Base-by-base conservation (phyloP, 2,888 invertebrate species). In the Drosophila falleni region DNA sequence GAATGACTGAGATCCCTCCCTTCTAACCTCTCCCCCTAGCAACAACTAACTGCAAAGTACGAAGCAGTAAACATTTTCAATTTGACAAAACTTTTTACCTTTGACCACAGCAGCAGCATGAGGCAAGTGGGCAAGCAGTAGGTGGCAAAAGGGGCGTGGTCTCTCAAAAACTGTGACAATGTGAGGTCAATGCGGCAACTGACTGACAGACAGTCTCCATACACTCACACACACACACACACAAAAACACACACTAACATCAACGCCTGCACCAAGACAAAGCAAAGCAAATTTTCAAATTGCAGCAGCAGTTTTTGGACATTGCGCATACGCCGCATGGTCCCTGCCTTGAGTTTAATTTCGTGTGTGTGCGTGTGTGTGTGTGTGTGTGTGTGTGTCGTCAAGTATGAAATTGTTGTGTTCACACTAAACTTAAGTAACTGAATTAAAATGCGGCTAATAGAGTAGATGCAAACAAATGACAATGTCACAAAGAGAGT, bases 381-480 rank as follows among this genome's bases (percentile, higher is more conserved):
- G 47, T 49, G 41, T 26, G 56, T 53, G 47, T 53, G 41, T 26
- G 56, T n/a, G 56, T 47, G 78, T 67, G 55, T 75, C 67, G 55
- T 74, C 74, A 80, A 79, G 78, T 85, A 89, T 89, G 82, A 79
- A 79, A 79, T 81, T 80, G 81, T 85, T 87, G 89, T 85, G 85
- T 86, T 86, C 89, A 86, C 85, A 86, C 85, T 88, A 87, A 89
- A 87, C 85, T 86, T 87, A 89, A 87, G 87, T 87, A 88, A 89
- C 82, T 89, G 78, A 86, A 88, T 86, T 89, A 86, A 86, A 86
- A 86, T 86, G 86, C 76, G 86, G 89, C 86, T 89, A 86, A 86
- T 89, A 83, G 89, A 88, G 85, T 80, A 86, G 88, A 82, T 74
- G 87, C 85, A 74, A 85, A 85, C 85, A 89, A 82, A 81, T 79